A percentile compares a stretch with the other conserved stretches of the same genome.
Conservation (phyloP, 2,113 vertebrate species). For the Apistogramma diplotaenia region DNA sequence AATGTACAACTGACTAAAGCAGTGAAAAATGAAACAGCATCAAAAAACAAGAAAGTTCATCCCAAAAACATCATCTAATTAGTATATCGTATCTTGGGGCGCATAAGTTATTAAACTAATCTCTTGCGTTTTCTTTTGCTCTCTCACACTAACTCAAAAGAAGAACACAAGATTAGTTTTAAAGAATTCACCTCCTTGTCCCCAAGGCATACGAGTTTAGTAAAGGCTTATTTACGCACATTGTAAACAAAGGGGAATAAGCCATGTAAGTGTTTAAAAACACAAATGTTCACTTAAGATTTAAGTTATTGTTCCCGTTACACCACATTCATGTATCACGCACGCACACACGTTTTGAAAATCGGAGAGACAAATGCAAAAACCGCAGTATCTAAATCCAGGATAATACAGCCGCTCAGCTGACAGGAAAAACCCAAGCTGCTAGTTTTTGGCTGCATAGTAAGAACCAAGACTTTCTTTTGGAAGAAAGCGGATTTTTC, state of each 20-base stretch:
- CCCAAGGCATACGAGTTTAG: not conserved
- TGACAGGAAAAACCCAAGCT: not conserved
- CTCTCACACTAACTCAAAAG: not conserved
- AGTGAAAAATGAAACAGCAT: not conserved
- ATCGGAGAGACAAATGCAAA: not conserved
- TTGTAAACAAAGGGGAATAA: not conserved
- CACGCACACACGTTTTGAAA: not conserved
- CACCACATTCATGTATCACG: not conserved
- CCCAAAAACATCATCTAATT: not conserved
- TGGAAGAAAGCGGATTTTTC: not conserved
- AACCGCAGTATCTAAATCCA: not conserved
- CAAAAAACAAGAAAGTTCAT: not conserved
- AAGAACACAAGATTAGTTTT: not conserved
- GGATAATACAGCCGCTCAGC: not conserved
- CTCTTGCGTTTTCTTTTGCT: not conserved
- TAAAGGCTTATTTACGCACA: slow-evolving; percentile 6
- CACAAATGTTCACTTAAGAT: not conserved
- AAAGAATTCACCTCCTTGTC: not conserved
- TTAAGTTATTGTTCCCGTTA: not conserved
- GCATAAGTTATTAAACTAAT: not conserved
- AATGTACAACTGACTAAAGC: not conserved
- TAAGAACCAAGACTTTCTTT: not conserved
- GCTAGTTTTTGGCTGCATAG: not conserved
- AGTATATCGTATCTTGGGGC: not conserved
- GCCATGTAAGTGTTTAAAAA: not conserved